Conservation (phyloP, 2,113 vertebrate genomes). For the Anoplopoma fimbria region DNA sequence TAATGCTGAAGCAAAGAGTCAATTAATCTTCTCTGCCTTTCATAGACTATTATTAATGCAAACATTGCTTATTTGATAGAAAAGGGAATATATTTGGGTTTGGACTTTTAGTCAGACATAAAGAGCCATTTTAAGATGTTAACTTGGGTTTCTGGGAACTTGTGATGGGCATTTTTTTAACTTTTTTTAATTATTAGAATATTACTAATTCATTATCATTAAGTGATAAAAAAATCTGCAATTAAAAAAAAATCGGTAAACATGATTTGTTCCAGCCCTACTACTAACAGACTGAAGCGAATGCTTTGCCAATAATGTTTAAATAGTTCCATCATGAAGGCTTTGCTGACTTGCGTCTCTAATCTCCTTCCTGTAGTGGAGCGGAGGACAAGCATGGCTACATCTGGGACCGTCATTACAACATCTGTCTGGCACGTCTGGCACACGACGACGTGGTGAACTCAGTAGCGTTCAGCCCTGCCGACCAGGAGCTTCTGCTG, state of each 20-base stretch:
- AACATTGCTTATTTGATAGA: not conserved
- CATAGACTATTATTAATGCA: no score
- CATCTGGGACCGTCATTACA: conserved; percentile 98
- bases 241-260: not conserved
- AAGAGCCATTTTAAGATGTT: no score
- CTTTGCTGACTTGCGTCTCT: not conserved
- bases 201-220: no score
- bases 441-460: conserved; percentile 95
- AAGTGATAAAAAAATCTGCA: no score
- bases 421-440: conserved; percentile 94
- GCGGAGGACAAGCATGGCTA: conserved; percentile 96
- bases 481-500: conserved; percentile 95
- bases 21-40: no score
- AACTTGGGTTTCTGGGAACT: no score
- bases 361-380: conserved; percentile 79
- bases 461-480: conserved; percentile 94
- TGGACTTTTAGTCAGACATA: no score
- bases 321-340: not conserved
- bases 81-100: not conserved
- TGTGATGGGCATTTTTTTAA: not conserved
- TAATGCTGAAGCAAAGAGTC: no score
- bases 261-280: not conserved
- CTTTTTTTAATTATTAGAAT: no score
- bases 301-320: not conserved
- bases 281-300: not conserved